Conservation (phyloP, 2,113 vertebrate species). For the Vidua chalybeata region DNA sequence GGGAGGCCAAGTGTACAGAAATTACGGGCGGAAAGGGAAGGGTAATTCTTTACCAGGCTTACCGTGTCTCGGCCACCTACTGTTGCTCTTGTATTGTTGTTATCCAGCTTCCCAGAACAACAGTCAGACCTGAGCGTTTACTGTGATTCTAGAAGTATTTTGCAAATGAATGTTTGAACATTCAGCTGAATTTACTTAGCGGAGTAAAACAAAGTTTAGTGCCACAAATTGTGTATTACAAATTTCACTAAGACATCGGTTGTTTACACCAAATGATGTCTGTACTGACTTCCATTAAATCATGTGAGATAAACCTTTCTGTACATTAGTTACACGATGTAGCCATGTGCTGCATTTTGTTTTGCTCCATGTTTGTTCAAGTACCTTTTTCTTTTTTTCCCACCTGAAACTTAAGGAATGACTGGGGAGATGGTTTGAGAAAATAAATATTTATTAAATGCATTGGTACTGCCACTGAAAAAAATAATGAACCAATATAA, state of each 20-base stretch:
- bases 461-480: background rate
- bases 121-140: background rate
- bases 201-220: background rate
- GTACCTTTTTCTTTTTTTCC: background rate
- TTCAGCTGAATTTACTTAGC: background rate
- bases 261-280: background rate
- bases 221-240: background rate
- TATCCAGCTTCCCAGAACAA: background rate
- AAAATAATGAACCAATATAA: background rate
- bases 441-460: background rate
- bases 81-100: background rate
- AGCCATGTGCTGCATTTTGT: background rate
- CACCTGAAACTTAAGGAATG: background rate
- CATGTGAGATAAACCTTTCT: background rate
- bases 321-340: accelerated
- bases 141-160: background rate
- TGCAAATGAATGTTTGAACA: background rate
- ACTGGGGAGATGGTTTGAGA: background rate
- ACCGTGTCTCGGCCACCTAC: background rate
- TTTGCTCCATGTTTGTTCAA: background rate
- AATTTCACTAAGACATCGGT: background rate
- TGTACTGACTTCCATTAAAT: background rate
- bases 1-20: background rate
- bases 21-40: background rate
- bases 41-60: background rate